Conservation (phyloP, 2,888 invertebrate genomes). For the Aricia artaxerxes region DNA sequence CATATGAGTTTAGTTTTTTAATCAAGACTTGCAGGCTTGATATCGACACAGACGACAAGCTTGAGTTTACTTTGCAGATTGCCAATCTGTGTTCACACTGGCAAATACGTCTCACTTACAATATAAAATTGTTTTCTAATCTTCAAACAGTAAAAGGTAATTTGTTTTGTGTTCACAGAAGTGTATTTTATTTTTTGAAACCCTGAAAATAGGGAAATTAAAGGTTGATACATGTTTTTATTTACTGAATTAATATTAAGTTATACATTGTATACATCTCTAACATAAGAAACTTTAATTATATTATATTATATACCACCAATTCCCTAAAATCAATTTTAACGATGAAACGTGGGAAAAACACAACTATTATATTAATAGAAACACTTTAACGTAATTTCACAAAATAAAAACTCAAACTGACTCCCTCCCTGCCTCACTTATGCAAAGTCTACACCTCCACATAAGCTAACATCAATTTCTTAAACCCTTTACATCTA, state of each 20-base stretch:
- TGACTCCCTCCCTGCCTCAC: neutral
- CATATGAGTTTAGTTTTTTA: neutral
- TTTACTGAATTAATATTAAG: no score
- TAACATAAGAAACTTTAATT: no score
- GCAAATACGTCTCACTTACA: constrained; percentile 22
- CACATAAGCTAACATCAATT: neutral
- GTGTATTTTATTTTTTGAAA: neutral
- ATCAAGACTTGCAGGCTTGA: neutral
- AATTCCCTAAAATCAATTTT: no score
- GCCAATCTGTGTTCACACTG: constrained; percentile 17
- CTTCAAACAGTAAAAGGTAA: neutral
- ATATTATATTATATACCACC: no score
- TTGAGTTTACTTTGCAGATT: constrained; percentile 15
- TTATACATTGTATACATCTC: no score
- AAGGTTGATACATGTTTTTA: no score
- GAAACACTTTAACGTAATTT: neutral
- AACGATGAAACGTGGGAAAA: no score
- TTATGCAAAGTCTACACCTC: neutral
- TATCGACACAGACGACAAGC: neutral
- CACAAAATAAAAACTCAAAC: neutral
- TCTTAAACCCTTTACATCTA: neutral
- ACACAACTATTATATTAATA: no score
- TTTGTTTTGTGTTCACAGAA: neutral
- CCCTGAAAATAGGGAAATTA: neutral
- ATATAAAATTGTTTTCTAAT: constrained; percentile 15